Evolutionary conservation across 2,113 vertebrate genomes (phyloP).

Genomic region (Spea bombifrons): DNA sequence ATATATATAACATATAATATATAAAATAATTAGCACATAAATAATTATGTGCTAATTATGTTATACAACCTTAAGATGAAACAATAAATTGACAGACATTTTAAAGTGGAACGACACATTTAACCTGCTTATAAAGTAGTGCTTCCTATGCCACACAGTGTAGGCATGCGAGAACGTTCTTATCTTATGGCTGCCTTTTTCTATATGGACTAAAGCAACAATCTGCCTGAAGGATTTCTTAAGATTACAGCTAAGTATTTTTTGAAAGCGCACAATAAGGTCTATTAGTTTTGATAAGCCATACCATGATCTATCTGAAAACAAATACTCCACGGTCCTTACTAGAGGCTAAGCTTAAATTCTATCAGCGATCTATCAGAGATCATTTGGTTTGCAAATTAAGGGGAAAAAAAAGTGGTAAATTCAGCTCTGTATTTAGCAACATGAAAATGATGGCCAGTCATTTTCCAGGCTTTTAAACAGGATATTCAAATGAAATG

Average conservation of each 20-base stretch:
- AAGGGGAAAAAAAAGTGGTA: constrained; percentile 1
- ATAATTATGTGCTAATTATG: no score
- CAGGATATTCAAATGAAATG: constrained; percentile 43
- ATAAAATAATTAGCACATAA: no score
- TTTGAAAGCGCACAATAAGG: constrained; percentile 31
- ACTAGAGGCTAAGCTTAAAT: constrained; percentile 39
- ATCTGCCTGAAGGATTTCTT: constrained; percentile 18
- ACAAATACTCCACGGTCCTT: constrained; percentile 29
- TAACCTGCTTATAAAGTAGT: no score
- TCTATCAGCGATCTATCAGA: constrained; percentile 17
- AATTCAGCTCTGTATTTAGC: constrained; percentile 39
- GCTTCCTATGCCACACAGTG: no score
- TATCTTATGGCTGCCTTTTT: no score
- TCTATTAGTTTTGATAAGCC: constrained; percentile 19
- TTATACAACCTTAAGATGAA: no score
- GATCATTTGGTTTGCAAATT: constrained; percentile 13
- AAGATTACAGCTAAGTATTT: not conserved
- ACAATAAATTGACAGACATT: no score
- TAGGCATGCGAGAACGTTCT: no score
- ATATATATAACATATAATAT: no score
- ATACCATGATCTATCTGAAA: constrained; percentile 23
- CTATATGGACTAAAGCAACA: constrained; percentile 12
- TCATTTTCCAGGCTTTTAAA: constrained; percentile 40
- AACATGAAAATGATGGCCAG: constrained; percentile 28
- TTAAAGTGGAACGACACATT: no score